phyloP scores from a whole-genome alignment of 2,797 vertebrate species.

The Sebastes hopkinsi region DNA sequence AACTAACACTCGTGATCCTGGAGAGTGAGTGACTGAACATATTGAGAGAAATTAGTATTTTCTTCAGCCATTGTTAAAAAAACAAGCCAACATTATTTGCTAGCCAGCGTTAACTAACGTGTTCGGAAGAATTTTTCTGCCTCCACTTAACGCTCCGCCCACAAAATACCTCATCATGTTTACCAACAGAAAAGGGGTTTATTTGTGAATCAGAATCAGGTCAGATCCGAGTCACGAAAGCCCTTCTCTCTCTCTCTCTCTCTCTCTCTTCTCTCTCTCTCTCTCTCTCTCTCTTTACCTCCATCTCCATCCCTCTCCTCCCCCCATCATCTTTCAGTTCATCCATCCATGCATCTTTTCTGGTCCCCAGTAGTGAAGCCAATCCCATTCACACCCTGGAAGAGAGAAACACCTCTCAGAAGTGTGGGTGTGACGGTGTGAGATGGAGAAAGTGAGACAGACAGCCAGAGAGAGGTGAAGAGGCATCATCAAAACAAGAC shows the following conservation, averaged over 20 bases:
- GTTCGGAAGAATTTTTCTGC: too few relatives aligned
- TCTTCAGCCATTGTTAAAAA: too few relatives aligned
- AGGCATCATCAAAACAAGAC: background rate
- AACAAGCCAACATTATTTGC: too few relatives aligned
- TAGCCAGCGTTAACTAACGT: too few relatives aligned
- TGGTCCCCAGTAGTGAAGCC: slow-evolving; percentile 26
- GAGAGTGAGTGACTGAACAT: too few relatives aligned
- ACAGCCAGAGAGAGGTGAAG: background rate
- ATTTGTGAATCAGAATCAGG: background rate
- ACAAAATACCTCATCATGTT: too few relatives aligned
- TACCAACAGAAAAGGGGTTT: background rate
- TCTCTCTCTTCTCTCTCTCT: too few relatives aligned
- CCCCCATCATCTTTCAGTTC: background rate
- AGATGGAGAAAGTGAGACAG: slow-evolving; percentile 20
- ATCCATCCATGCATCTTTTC: background rate
- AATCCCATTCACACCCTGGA: slow-evolving; percentile 57
- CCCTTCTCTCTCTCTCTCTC: too few relatives aligned
- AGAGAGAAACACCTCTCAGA: slow-evolving; percentile 41
- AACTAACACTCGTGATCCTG: too few relatives aligned
- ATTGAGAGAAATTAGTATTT: too few relatives aligned
- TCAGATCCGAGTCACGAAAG: background rate
- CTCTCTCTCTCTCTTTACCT: background rate
- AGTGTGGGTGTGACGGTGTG: slow-evolving; percentile 30
- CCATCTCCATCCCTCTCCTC: background rate
- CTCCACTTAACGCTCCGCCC: too few relatives aligned